These are phyloP conservation scores for Aphelinus atriplicis DNA, from an alignment of 1,140 invertebrate genomes.

Conservation along the genomic window DNA sequence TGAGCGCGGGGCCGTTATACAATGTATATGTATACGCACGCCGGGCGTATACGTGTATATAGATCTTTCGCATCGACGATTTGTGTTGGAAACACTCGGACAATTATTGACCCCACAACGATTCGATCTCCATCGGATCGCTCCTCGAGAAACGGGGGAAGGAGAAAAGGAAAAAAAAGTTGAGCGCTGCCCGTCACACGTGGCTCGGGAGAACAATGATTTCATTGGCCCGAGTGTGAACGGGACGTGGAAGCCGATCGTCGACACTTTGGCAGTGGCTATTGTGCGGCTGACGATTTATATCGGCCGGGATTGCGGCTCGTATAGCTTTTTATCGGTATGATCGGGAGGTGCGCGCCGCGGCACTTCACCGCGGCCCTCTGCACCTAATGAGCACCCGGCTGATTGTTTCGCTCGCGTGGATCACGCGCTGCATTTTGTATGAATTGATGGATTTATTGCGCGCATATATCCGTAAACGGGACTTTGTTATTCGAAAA, in stretches of 20 bases:
- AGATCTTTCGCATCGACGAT: constrained; percentile 2
- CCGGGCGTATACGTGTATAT: background rate
- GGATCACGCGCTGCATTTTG: no score
- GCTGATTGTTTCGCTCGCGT: no score
- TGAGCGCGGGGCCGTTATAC: background rate
- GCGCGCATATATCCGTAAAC: no score
- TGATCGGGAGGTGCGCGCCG: background rate
- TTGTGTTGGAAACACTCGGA: constrained; percentile 18
- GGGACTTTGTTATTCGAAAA: no score
- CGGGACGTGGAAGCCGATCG: background rate
- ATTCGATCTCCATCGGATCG: constrained; percentile 4
- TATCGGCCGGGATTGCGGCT: background rate
- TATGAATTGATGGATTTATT: no score
- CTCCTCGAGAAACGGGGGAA: background rate
- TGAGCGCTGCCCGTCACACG: background rate
- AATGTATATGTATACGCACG: background rate
- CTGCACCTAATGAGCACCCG: no score
- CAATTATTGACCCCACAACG: constrained; percentile 16
- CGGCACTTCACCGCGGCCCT: no score
- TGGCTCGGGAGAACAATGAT: constrained; percentile 3
- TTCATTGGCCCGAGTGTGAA: constrained; percentile 5
- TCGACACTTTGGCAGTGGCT: constrained; percentile 6
- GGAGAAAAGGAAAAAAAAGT: background rate
- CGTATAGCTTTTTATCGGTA: background rate
- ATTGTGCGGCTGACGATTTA: background rate